Evolutionary conservation across 1,140 invertebrate species (phyloP).

Genomic region (Drosophila eugracilis): DNA sequence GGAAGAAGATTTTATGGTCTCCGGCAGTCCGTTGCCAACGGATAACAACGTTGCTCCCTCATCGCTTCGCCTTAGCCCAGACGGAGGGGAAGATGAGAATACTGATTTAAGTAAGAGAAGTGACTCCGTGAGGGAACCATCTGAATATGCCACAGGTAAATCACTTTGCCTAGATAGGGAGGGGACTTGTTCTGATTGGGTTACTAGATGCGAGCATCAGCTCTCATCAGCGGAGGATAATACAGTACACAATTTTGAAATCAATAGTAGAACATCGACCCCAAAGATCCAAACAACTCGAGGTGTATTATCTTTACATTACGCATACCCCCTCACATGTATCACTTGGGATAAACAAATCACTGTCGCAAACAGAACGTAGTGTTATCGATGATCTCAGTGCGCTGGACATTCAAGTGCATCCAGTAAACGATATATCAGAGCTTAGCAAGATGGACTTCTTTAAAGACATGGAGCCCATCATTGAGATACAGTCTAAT

Average conservation of each 20-base stretch:
- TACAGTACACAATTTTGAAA: conserved; percentile 27
- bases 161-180: conserved; percentile 84
- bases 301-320: conserved; percentile 21
- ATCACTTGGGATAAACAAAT: neutral
- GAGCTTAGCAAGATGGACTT: conserved; percentile 88
- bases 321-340: conserved; percentile 51
- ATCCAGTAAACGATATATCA: conserved; percentile 83
- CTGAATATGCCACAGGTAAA: conserved; percentile 8
- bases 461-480: conserved; percentile 93
- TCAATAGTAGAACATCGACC: conserved; percentile 32
- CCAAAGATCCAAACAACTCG: neutral
- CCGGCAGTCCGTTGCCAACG: conserved; percentile 68
- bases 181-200: conserved; percentile 92
- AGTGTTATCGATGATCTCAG: conserved; percentile 87
- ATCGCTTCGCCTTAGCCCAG: conserved; percentile 91
- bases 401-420: conserved; percentile 91
- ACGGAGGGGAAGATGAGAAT: conserved; percentile 91
- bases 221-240: conserved; percentile 28
- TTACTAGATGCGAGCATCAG: conserved; percentile 85
- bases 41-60: conserved; percentile 80
- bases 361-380: neutral
- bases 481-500: conserved; percentile 88
- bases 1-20: conserved; percentile 75
- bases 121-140: neutral
- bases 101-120: too few species aligned